A percentile compares a stretch with the other conserved stretches of the same genome.
These are phyloP conservation scores for Merops nubicus DNA, from an alignment of 2,113 vertebrate species.

Conservation along the genomic window DNA sequence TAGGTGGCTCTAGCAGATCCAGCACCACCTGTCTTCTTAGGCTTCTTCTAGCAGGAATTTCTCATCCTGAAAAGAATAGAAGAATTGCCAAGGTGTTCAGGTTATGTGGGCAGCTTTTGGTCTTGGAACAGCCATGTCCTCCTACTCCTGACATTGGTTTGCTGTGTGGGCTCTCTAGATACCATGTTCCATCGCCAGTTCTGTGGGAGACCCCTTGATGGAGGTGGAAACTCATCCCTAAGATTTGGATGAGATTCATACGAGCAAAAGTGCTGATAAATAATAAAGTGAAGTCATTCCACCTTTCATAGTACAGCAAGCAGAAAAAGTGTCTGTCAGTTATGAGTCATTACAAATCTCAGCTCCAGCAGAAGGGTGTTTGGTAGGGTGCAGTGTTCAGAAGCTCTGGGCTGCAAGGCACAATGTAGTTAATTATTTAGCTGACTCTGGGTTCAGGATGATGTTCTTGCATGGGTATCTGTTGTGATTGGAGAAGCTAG, in stretches of 20 bases:
- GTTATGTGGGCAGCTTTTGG: neutral
- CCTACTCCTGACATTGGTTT: neutral
- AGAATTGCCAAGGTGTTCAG: neutral
- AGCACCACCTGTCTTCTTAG: neutral
- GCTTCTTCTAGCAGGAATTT: neutral
- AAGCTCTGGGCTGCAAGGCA: neutral
- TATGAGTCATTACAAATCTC: neutral
- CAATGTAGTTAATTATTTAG: neutral
- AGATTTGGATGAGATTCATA: neutral
- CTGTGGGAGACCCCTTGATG: neutral
- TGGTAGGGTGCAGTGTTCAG: neutral
- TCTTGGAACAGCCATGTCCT: neutral
- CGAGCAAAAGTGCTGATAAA: neutral
- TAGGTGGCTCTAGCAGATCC: neutral
- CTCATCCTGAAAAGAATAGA: neutral
- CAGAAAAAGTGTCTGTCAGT: neutral
- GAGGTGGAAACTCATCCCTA: neutral
- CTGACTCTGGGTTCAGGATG: neutral
- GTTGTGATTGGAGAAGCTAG: neutral
- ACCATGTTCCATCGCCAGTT: neutral
- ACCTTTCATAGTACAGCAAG: neutral
- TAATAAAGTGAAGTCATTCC: neutral
- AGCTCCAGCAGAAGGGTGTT: neutral
- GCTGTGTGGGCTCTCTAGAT: neutral
- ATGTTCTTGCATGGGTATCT: neutral